Evolutionary conservation across 2,113 vertebrate species (phyloP).

Genomic region (Alligator sinensis): DNA sequence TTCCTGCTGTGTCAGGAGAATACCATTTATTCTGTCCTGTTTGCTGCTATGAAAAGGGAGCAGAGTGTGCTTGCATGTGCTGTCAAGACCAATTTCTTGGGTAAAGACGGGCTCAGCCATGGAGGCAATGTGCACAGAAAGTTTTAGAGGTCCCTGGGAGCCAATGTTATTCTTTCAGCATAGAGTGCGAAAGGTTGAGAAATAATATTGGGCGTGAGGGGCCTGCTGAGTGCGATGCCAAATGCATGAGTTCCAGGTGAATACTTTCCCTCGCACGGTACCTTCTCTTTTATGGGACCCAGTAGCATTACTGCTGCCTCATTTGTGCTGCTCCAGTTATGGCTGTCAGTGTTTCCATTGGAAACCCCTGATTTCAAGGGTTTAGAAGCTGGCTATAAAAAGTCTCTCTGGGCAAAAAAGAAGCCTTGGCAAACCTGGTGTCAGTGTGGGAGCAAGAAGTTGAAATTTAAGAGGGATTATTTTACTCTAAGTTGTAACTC

Average conservation of each 20-base stretch:
- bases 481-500: conserved; percentile 17
- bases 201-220: not conserved
- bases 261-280: not conserved
- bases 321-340: not conserved
- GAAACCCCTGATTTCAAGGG: not conserved
- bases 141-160: not conserved
- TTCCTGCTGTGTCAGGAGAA: not conserved
- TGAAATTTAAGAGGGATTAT: conserved; percentile 34
- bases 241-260: not conserved
- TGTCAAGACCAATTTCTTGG: not conserved
- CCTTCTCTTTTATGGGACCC: not conserved
- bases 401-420: not conserved
- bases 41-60: not conserved
- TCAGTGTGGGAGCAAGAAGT: not conserved
- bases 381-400: conserved; percentile 21
- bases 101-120: not conserved
- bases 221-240: not conserved
- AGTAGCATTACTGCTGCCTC: not conserved
- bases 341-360: not conserved
- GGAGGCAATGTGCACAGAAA: not conserved
- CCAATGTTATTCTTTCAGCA: not conserved
- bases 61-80: not conserved
- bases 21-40: not conserved
- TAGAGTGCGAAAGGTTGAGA: not conserved
- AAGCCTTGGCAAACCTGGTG: not conserved